phyloP scores from a whole-genome alignment of 2,113 vertebrate species.

The Copsychus sechellarum region DNA sequence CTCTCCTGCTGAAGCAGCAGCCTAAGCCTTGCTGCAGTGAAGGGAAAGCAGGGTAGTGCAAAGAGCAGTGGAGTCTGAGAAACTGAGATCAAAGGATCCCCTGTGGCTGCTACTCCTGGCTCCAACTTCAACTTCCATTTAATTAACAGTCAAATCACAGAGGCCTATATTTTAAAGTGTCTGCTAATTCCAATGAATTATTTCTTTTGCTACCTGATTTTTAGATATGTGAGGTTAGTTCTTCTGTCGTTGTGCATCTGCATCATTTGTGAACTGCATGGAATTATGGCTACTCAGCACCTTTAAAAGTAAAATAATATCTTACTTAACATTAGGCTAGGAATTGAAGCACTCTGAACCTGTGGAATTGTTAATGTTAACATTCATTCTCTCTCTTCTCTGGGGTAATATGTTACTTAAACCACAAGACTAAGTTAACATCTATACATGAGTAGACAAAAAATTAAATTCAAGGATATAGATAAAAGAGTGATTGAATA shows the following conservation, averaged over 20 bases:
- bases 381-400: background rate
- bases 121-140: constrained; percentile 17
- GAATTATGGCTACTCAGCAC: background rate
- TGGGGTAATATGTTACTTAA: background rate
- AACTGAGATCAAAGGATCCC: constrained; percentile 54
- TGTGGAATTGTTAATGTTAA: background rate
- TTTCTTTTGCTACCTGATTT: constrained; percentile 21
- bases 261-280: background rate
- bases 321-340: background rate
- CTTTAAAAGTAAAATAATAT: background rate
- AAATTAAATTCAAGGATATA: background rate
- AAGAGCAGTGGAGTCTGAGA: background rate
- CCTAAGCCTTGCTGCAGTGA: background rate
- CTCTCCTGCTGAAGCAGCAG: constrained; percentile 1
- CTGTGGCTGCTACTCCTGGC: constrained; percentile 39
- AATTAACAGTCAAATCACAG: constrained; percentile 36
- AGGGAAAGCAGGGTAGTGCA: background rate
- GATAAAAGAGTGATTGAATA: background rate
- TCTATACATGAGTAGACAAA: background rate
- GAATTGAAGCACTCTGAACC: background rate
- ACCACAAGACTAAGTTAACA: background rate
- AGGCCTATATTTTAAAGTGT: background rate
- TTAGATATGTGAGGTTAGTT: background rate
- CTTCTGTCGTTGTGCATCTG: background rate
- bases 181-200: constrained; percentile 11